Base-by-base conservation (phyloP, 2,113 vertebrate genomes). In the Dolichotis patagonum region DNA sequence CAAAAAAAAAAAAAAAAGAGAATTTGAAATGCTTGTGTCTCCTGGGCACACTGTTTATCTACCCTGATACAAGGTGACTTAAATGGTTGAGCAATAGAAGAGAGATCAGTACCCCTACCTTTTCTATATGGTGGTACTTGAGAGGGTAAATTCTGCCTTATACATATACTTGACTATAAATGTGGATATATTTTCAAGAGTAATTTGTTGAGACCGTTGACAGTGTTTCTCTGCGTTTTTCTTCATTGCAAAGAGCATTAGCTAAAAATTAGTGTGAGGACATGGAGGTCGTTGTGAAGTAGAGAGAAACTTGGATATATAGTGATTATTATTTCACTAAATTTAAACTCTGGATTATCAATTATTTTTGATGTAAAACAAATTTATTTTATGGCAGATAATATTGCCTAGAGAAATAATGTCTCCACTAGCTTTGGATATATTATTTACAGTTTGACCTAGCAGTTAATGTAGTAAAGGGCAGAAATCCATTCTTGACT, bases 281-380 rank as follows among this genome's bases (percentile, higher is more conserved):
- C 38, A 35, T 94, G 38, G 69, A 92, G 30, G 62, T 92, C 62
- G 69, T n/a, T 65, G 24, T 49, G 60, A 32, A 32, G 22, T 56
- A 5, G 60, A 84, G 28, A 92, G 67, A 90, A 91, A 38, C 16
- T 78, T 83, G 20, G 19, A n/a, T 46, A 1, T 86, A 32, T 77
- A 56, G 41, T 88, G 3, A 56, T 52, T 52, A 52, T 65, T 88
- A 16, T 94, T 95, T 92, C 92, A 54, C 83, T 92, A 81, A 91
- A 30, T 38, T 32, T 67, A 13, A 85, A 16, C 38, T 91, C 22
- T 80, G 87, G 80, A 67, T 77, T 94, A 77, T n/a, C 46, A 80
- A 90, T 71, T 85, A 85, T 41, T 94, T 91, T 93, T 91, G 69
- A 81, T 82, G 22, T 41, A 24, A 49, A 90, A 62, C 69, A 95